Conservation (phyloP, 2,888 invertebrate species). For the Drosophila lutescens region DNA sequence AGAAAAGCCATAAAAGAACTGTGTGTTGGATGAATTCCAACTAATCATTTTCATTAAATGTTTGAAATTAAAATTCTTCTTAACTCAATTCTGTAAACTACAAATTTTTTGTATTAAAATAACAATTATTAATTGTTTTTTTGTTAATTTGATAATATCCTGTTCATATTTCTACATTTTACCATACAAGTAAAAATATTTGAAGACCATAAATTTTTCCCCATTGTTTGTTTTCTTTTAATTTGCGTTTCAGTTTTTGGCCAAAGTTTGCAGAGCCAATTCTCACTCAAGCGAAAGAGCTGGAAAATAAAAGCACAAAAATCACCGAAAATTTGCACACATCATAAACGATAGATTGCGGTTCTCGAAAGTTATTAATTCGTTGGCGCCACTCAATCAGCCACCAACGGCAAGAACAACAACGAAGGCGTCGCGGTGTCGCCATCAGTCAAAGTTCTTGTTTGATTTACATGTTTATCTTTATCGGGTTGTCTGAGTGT, state of each 20-base stretch:
- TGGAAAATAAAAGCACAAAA: not conserved
- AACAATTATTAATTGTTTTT: no score
- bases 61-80: no score
- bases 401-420: slow-evolving; percentile 34
- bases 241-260: slow-evolving; percentile 20
- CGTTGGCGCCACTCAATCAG: slow-evolving; percentile 77
- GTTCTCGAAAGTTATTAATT: slow-evolving; percentile 45
- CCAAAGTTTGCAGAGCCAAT: slow-evolving; percentile 35
- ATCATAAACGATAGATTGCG: slow-evolving; percentile 57
- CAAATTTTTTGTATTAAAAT: no score
- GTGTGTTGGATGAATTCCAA: not conserved
- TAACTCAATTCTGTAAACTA: no score
- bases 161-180: slow-evolving; percentile 22
- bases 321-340: slow-evolving; percentile 52
- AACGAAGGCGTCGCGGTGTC: slow-evolving; percentile 65
- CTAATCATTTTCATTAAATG: not conserved
- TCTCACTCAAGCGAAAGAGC: slow-evolving; percentile 31
- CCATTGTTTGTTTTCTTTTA: slow-evolving; percentile 44
- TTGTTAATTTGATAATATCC: not conserved
- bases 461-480: slow-evolving; percentile 79
- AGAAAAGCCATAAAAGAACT: not conserved
- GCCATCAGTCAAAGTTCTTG: slow-evolving; percentile 79
- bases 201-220: slow-evolving; percentile 11
- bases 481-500: slow-evolving; percentile 26
- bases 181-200: slow-evolving; percentile 5